Conservation (phyloP, 2,797 vertebrate genomes). For the Meriones psammophilus region DNA sequence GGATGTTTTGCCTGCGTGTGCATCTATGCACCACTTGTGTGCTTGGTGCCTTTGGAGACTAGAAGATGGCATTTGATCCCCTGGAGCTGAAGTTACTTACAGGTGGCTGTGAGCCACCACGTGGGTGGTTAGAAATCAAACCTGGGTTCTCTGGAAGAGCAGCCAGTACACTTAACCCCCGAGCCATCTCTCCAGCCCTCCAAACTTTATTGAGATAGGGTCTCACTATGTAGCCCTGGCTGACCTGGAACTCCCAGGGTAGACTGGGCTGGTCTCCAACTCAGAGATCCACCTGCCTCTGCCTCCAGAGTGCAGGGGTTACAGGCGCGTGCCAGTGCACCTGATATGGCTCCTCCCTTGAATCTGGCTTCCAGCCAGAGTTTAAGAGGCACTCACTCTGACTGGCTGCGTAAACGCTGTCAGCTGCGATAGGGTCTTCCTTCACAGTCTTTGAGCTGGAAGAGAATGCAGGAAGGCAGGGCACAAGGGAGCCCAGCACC, state of each 20-base stretch:
- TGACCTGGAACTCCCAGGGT: neutral
- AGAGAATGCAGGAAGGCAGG: slow-evolving; percentile 94
- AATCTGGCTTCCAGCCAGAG: neutral
- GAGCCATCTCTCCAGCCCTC: neutral
- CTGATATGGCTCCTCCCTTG: neutral
- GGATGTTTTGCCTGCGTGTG: neutral
- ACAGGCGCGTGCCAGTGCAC: neutral
- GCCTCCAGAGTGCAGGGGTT: neutral
- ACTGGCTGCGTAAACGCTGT: slow-evolving; percentile 95
- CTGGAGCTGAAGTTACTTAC: neutral
- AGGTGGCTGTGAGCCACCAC: neutral
- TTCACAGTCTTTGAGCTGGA: slow-evolving; percentile 93
- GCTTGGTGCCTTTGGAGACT: neutral
- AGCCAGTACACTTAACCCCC: neutral
- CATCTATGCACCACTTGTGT: neutral
- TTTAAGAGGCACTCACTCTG: slow-evolving; percentile 92
- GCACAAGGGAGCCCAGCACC: slow-evolving; percentile 97
- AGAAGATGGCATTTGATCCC: neutral
- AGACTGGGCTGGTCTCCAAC: neutral
- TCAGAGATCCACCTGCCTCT: neutral
- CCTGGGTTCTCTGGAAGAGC: neutral
- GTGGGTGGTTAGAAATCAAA: neutral
- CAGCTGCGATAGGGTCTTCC: slow-evolving; percentile 90
- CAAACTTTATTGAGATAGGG: neutral
- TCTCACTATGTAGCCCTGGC: neutral